A percentile compares a stretch with the other conserved stretches of the same genome.
Evolutionary conservation across 2,113 vertebrate genomes (phyloP).

Genomic region (Lutjanus erythropterus): DNA sequence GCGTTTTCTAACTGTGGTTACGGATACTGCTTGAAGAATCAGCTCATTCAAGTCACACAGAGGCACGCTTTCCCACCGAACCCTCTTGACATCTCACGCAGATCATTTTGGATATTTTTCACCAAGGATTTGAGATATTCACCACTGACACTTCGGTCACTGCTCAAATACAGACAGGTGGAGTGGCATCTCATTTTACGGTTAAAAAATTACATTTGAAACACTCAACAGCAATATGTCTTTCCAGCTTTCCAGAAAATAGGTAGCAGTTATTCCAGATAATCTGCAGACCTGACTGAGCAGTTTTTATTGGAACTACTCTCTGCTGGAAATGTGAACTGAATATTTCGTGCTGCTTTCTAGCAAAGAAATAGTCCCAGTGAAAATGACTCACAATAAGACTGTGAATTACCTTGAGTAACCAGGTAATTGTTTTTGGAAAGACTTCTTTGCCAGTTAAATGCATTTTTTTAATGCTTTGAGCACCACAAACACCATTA

Average conservation of each 20-base stretch:
- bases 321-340: conserved; percentile 7
- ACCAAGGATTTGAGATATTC: not conserved
- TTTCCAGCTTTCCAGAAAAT: conserved; percentile 20
- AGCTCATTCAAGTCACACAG: not conserved
- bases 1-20: not conserved
- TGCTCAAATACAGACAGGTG: not conserved
- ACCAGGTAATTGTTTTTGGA: not conserved
- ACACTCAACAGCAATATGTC: not conserved
- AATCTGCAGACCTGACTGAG: conserved; percentile 1
- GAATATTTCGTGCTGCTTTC: conserved; percentile 14
- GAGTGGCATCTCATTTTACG: not conserved
- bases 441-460: not conserved
- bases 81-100: not conserved
- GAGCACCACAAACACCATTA: not conserved
- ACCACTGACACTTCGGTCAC: conserved; percentile 17
- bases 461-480: not conserved
- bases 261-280: conserved; percentile 8
- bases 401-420: conserved; percentile 5
- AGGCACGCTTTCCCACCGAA: not conserved
- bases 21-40: not conserved
- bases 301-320: conserved; percentile 20
- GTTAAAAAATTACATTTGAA: not conserved
- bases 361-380: conserved; percentile 15
- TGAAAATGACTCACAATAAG: conserved; percentile 6
- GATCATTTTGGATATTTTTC: not conserved